Evolutionary conservation across 2,888 invertebrate genomes (phyloP).

Genomic region (Conomelus anceps): DNA sequence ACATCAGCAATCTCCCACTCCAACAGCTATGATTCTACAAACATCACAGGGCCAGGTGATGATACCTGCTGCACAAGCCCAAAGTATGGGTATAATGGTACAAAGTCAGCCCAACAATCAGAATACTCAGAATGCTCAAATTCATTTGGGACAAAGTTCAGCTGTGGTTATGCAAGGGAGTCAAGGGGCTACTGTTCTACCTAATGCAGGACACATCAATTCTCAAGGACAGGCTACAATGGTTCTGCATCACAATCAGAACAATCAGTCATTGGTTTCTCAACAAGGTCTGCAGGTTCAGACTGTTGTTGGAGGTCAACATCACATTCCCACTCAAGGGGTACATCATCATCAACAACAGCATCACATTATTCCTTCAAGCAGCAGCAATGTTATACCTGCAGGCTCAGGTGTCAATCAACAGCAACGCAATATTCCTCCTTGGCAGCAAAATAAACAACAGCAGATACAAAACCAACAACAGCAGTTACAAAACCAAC

Average conservation of each 20-base stretch:
- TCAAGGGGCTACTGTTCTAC: not conserved
- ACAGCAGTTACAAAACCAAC: conserved; percentile 12
- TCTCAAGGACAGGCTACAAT: not conserved
- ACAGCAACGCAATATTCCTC: not conserved
- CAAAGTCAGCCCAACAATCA: conserved; percentile 17
- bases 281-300: conserved; percentile 24
- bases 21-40: conserved; percentile 18
- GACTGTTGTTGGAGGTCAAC: not conserved
- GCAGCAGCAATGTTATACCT: not conserved
- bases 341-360: not conserved
- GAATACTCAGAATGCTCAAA: not conserved
- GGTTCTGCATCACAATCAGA: conserved; percentile 19
- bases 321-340: not conserved
- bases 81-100: conserved; percentile 19
- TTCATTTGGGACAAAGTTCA: conserved; percentile 6
- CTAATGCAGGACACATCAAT: not conserved
- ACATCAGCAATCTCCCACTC: not conserved
- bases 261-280: conserved; percentile 5
- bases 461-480: conserved; percentile 16
- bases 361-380: not conserved
- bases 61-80: conserved; percentile 16
- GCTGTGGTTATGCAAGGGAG: conserved; percentile 14
- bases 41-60: conserved; percentile 25
- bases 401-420: not conserved
- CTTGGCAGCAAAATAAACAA: conserved; percentile 18